Evolutionary conservation across 2,888 invertebrate genomes (phyloP).

Genomic region (Oscheius myriophilus): DNA sequence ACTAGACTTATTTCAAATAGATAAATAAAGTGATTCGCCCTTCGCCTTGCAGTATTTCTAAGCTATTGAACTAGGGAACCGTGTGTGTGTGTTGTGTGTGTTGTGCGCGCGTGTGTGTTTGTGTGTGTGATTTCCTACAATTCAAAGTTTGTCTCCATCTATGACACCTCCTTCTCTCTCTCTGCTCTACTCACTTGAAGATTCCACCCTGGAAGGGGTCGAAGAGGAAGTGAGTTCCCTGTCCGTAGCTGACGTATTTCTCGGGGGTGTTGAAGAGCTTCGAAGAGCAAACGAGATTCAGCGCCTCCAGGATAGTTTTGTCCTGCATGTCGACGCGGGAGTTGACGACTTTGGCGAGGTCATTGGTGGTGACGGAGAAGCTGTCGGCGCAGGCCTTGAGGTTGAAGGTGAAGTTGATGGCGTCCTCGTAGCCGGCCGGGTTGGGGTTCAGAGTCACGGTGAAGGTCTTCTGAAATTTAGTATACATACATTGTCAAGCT

Average conservation of each 20-base stretch:
- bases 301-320: constrained; percentile 15
- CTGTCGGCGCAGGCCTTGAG: constrained; percentile 11
- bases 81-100: no score
- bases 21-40: no score
- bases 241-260: constrained; percentile 1
- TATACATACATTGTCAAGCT: no score
- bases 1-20: no score
- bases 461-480: neutral
- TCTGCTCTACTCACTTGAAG: constrained; percentile 5
- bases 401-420: constrained; percentile 9
- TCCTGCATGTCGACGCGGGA: neutral
- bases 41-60: no score
- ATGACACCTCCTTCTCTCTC: no score
- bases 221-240: constrained; percentile 14
- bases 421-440: neutral
- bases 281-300: constrained; percentile 7
- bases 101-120: no score
- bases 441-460: neutral
- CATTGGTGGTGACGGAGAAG: constrained; percentile 15
- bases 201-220: constrained; percentile 3
- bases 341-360: constrained; percentile 19
- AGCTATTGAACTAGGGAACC: no score
- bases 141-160: no score
- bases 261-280: neutral
- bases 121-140: no score